phyloP scores from a whole-genome alignment of 2,888 invertebrate genomes.

The Noctuana brunneofusca region DNA sequence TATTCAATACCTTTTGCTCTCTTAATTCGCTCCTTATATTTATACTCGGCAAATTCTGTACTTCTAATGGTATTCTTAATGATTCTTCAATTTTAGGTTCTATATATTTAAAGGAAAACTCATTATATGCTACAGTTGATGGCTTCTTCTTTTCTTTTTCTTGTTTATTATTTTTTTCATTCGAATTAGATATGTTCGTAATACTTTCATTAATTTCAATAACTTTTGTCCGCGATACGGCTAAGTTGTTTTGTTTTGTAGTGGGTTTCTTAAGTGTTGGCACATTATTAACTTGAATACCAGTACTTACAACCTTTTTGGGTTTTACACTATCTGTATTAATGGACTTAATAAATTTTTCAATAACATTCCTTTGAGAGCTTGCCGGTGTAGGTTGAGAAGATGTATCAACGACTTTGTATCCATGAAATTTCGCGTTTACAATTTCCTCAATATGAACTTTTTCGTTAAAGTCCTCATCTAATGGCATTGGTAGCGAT shows the following conservation, averaged over 20 bases:
- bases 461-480: slow-evolving; percentile 76
- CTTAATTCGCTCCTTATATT: slow-evolving; percentile 77
- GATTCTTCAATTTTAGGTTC: slow-evolving; percentile 49
- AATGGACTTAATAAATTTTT: slow-evolving; percentile 37
- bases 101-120: slow-evolving; percentile 59
- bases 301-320: slow-evolving; percentile 47
- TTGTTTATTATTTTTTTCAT: slow-evolving; percentile 49
- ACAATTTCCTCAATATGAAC: slow-evolving; percentile 76
- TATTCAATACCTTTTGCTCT: slow-evolving; percentile 74
- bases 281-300: slow-evolving; percentile 48
- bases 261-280: slow-evolving; percentile 46
- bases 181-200: slow-evolving; percentile 43
- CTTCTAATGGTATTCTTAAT: slow-evolving; percentile 52
- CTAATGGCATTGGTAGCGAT: slow-evolving; percentile 65
- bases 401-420: slow-evolving; percentile 61
- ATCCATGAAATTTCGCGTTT: slow-evolving; percentile 75
- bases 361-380: slow-evolving; percentile 32
- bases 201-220: slow-evolving; percentile 60
- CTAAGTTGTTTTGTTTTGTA: slow-evolving; percentile 55
- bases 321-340: slow-evolving; percentile 39
- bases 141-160: slow-evolving; percentile 41
- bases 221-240: slow-evolving; percentile 57
- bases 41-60: slow-evolving; percentile 78
- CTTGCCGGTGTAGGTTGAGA: slow-evolving; percentile 34
- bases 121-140: slow-evolving; percentile 62